Evolutionary conservation across 2,888 invertebrate genomes (phyloP).

Genomic region (Trissonchulus latispiculum): DNA sequence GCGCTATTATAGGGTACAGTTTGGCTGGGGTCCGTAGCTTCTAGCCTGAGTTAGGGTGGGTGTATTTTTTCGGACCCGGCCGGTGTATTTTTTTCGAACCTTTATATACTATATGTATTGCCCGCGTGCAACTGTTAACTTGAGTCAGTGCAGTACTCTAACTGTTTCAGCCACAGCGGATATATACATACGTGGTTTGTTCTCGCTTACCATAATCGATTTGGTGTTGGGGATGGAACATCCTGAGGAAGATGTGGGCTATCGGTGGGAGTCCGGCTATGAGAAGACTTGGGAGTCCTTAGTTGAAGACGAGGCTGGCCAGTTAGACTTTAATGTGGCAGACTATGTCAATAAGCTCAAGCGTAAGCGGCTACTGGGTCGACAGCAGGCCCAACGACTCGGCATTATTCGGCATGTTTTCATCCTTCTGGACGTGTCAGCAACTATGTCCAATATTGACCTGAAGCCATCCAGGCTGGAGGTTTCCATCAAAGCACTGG

Average conservation of each 20-base stretch:
- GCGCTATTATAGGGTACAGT: no score
- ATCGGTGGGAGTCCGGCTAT: constrained; percentile 51
- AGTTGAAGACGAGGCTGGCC: constrained; percentile 86
- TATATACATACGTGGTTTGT: no score
- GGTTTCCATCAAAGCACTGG: constrained; percentile 76
- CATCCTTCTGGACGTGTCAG: constrained; percentile 81
- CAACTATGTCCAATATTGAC: constrained; percentile 86
- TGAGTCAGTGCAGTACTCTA: no score
- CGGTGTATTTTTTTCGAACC: no score
- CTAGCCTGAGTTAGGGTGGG: no score
- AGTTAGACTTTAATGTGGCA: constrained; percentile 76
- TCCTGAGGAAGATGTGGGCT: constrained; percentile 39
- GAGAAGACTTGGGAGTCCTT: constrained; percentile 65
- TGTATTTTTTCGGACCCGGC: no score
- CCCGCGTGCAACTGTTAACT: no score
- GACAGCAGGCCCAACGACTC: constrained; percentile 61
- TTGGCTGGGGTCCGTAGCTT: no score
- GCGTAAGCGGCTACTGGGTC: constrained; percentile 50
- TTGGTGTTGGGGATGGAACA: no score
- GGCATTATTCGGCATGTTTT: constrained; percentile 96
- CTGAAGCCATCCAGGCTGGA: constrained; percentile 81
- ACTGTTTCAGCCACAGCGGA: no score
- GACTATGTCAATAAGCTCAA: constrained; percentile 83
- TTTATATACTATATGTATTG: no score
- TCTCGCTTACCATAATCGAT: no score